Conservation (phyloP, 1,140 invertebrate species). For the Drosophila lacertosa region DNA sequence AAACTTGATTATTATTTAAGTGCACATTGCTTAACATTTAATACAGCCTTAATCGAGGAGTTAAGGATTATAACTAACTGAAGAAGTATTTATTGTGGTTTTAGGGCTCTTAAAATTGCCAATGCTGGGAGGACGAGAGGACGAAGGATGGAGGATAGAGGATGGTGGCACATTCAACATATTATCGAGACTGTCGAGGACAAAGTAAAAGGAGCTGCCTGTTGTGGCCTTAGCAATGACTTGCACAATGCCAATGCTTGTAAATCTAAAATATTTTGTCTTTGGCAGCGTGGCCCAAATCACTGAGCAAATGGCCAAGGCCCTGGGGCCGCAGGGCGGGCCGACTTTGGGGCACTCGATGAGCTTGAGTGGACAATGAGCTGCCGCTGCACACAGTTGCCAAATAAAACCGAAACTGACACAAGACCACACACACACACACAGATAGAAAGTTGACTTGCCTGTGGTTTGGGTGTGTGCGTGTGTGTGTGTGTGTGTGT, state of each 20-base stretch:
- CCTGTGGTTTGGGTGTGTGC: slow-evolving; percentile 9
- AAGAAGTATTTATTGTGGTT: background rate
- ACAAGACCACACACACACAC: slow-evolving; percentile 28
- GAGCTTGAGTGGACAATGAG: slow-evolving; percentile 51
- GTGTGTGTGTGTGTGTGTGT: slow-evolving; percentile 11
- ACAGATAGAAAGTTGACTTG: slow-evolving; percentile 1
- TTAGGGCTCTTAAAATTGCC: background rate
- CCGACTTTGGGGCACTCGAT: background rate
- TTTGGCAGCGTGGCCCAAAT: slow-evolving; percentile 42
- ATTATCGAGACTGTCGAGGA: background rate
- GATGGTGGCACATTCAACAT: background rate
- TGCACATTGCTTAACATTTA: background rate
- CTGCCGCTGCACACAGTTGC: slow-evolving; percentile 77
- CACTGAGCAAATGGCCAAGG: slow-evolving; percentile 28
- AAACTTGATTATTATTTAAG: background rate
- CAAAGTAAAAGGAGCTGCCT: background rate
- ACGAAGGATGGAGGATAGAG: too few relatives aligned
- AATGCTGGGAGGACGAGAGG: too few relatives aligned
- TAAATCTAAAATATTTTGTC: slow-evolving; percentile 73
- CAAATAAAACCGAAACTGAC: slow-evolving; percentile 69
- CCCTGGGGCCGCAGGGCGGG: background rate
- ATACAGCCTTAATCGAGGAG: background rate
- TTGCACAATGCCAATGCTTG: slow-evolving; percentile 37
- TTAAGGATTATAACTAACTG: background rate
- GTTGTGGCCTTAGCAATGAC: slow-evolving; percentile 20